Conservation (phyloP, 2,113 vertebrate species). For the Aleadryas rufinucha region DNA sequence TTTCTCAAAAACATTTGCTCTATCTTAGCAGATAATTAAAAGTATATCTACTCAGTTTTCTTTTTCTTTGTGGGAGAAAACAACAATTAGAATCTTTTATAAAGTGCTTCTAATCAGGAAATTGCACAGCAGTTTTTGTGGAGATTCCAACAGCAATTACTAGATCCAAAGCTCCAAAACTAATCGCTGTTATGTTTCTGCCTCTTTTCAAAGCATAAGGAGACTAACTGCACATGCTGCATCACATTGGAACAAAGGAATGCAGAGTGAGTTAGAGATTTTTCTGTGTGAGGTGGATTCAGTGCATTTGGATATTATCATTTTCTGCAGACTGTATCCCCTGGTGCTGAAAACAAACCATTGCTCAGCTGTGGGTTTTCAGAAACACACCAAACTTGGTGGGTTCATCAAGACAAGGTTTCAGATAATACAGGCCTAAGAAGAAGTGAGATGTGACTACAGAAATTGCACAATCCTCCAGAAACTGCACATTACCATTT, state of each 20-base stretch:
- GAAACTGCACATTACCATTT: background rate
- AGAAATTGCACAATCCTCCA: background rate
- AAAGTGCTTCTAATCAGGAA: background rate
- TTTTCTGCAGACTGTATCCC: background rate
- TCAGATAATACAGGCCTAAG: background rate
- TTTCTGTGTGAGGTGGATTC: background rate
- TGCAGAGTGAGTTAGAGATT: background rate
- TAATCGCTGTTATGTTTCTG: background rate
- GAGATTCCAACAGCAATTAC: background rate
- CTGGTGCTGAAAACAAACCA: background rate
- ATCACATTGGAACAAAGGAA: background rate
- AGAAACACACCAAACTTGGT: background rate
- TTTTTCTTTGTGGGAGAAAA: background rate
- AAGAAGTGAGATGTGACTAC: background rate
- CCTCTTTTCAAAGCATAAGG: background rate
- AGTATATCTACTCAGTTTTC: background rate
- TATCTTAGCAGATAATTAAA: conserved; percentile 8
- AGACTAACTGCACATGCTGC: background rate
- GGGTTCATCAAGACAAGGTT: background rate
- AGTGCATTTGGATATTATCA: background rate
- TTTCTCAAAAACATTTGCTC: background rate
- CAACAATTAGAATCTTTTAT: background rate
- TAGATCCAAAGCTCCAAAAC: background rate
- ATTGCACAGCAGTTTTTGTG: background rate
- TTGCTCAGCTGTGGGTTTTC: background rate